These are phyloP conservation scores for Mixornis gularis DNA, from an alignment of 2,113 vertebrate species.

Conservation along the genomic window DNA sequence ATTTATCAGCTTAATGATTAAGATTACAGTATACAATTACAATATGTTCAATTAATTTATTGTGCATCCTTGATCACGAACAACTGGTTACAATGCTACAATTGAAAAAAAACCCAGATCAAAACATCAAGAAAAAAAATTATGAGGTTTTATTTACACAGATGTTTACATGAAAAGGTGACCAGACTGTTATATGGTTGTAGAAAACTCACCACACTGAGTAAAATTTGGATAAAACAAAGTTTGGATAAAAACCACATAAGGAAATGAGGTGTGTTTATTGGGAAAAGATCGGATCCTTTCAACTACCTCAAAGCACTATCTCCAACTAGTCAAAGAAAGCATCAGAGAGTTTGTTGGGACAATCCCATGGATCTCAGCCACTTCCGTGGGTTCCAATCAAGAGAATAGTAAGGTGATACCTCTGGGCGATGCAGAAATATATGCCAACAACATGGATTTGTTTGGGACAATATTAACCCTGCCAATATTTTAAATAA, in stretches of 20 bases:
- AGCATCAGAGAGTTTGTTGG: neutral
- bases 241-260: neutral
- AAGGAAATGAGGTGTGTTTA: neutral
- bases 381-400: neutral
- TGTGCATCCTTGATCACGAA: neutral
- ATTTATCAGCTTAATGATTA: neutral
- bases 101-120: neutral
- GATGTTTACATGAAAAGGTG: neutral
- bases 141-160: neutral
- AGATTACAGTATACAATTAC: neutral
- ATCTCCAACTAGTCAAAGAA: neutral
- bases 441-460: neutral
- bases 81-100: neutral
- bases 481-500: neutral
- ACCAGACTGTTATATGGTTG: neutral
- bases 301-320: neutral
- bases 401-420: neutral
- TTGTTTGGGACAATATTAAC: neutral
- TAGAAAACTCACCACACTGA: neutral
- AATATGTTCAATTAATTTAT: neutral
- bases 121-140: neutral
- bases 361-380: neutral
- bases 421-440: neutral
- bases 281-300: fast-evolving
- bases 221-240: neutral